These are phyloP conservation scores for Flabesymbios commensalis DNA, from an alignment of 2,888 invertebrate genomes.

Conservation along the genomic window DNA sequence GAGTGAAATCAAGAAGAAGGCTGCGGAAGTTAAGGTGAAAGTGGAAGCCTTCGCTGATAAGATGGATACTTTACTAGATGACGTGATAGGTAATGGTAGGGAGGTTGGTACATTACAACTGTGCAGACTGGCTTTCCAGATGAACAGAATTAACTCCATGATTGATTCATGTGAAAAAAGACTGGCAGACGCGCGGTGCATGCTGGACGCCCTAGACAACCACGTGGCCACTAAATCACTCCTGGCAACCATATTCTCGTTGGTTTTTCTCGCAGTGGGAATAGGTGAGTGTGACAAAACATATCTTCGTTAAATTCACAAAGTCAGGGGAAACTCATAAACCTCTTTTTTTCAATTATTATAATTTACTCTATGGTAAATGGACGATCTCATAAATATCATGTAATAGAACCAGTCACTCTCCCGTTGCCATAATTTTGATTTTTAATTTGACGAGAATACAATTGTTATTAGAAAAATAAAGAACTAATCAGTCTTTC, in stretches of 20 bases:
- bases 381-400: not conserved
- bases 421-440: not conserved
- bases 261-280: constrained; percentile 9
- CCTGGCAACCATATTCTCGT: constrained; percentile 12
- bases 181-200: constrained; percentile 8
- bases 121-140: constrained; percentile 22
- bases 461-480: too few relatives aligned
- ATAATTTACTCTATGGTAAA: too few relatives aligned
- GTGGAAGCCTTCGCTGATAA: not conserved
- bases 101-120: constrained; percentile 4
- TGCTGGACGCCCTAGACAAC: constrained; percentile 16
- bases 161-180: constrained; percentile 18
- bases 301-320: not conserved
- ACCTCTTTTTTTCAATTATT: too few relatives aligned
- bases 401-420: not conserved
- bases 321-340: too few relatives aligned
- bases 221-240: constrained; percentile 19
- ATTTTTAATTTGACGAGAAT: too few relatives aligned
- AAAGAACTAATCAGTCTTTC: too few relatives aligned
- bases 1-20: constrained; percentile 3
- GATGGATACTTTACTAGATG: constrained; percentile 9
- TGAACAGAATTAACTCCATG: constrained; percentile 23
- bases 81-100: constrained; percentile 6
- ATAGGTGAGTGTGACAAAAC: constrained; percentile 11
- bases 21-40: constrained; percentile 2